Percentiles rank a stretch among this genome's conserved stretches.
phyloP scores from a whole-genome alignment of 2,888 invertebrate species.

The Acrobasis repandana region DNA sequence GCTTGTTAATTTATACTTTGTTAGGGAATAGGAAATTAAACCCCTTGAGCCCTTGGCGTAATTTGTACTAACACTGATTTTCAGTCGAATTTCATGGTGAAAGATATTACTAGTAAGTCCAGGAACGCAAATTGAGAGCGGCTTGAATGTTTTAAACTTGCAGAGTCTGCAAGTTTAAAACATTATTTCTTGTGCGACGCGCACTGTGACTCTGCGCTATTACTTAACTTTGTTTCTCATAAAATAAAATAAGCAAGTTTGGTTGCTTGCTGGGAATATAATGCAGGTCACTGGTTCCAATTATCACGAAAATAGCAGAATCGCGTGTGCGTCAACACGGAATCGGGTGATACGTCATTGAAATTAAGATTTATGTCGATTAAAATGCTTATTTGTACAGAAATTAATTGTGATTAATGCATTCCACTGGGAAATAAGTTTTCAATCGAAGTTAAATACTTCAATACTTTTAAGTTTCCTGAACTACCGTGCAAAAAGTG shows the following conservation, averaged over 20 bases:
- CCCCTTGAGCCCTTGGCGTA: too few relatives aligned
- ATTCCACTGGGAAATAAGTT: neutral
- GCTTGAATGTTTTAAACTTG: too few relatives aligned
- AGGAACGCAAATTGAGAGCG: too few relatives aligned
- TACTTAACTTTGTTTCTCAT: neutral
- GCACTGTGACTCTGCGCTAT: neutral
- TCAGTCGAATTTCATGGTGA: too few relatives aligned
- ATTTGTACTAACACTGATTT: too few relatives aligned
- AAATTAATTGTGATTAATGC: conserved; percentile 13
- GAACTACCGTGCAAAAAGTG: neutral
- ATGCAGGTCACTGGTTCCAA: conserved; percentile 2
- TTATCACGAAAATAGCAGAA: neutral
- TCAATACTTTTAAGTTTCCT: neutral
- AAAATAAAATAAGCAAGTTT: neutral
- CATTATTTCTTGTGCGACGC: too few relatives aligned
- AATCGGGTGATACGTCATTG: neutral
- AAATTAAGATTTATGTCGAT: neutral
- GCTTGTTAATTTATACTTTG: too few relatives aligned
- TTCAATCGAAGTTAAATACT: neutral
- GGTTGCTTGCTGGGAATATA: neutral
- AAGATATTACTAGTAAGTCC: too few relatives aligned
- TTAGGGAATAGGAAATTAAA: too few relatives aligned
- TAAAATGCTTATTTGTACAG: neutral
- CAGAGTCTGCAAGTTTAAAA: too few relatives aligned
- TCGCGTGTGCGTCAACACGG: conserved; percentile 3